phyloP scores from a whole-genome alignment of 2,113 vertebrate species.

The Lichenostomus cassidix region DNA sequence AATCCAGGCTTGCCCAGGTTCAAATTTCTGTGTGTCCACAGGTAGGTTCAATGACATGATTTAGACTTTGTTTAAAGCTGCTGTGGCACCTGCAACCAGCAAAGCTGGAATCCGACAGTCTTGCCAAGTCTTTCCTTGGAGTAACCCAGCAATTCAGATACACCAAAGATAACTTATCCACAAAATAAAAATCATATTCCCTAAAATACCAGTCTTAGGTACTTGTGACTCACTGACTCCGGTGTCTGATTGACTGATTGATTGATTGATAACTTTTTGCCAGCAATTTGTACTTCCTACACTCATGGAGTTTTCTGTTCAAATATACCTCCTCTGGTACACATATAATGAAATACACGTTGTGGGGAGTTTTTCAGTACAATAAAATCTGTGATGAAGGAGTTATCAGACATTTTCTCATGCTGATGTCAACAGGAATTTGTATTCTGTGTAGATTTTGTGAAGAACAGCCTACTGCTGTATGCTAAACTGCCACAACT shows the following conservation, averaged over 20 bases:
- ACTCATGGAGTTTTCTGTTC: not conserved
- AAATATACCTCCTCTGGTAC: not conserved
- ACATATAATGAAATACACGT: not conserved
- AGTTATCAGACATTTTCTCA: not conserved
- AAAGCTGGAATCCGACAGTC: not conserved
- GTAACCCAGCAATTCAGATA: not conserved
- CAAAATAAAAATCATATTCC: not conserved
- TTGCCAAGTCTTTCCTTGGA: not conserved
- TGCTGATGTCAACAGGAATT: not conserved
- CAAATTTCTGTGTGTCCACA: not conserved
- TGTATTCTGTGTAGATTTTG: slow-evolving; percentile 23
- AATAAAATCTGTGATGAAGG: not conserved
- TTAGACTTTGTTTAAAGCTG: not conserved
- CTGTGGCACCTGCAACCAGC: not conserved
- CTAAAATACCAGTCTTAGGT: not conserved
- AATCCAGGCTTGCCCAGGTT: rapidly evolving
- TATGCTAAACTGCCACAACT: not conserved
- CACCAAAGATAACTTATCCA: not conserved
- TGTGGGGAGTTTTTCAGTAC: not conserved
- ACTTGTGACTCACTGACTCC: not conserved
- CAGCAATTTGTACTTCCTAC: not conserved
- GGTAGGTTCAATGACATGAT: not conserved
- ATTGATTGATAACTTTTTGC: not conserved
- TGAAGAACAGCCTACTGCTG: not conserved
- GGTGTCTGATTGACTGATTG: not conserved